Evolutionary conservation across 2,888 invertebrate genomes (phyloP).

Genomic region (Eupithecia subfuscata): DNA sequence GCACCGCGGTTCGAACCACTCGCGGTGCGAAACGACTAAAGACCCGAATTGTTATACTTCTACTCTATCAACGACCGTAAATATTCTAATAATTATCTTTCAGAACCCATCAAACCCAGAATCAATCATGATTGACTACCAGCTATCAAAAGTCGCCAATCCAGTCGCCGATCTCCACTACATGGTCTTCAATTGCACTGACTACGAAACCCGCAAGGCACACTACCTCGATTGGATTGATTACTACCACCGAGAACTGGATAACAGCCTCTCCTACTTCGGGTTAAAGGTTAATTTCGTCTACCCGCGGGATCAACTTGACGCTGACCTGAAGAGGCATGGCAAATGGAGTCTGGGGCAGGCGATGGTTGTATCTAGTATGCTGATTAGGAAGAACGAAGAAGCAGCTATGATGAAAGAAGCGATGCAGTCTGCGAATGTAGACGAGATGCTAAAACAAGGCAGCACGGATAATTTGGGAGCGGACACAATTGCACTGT

Average conservation of each 20-base stretch:
- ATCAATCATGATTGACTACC: constrained; percentile 56
- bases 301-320: constrained; percentile 50
- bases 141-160: constrained; percentile 44
- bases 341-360: constrained; percentile 27
- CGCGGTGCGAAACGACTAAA: too few relatives aligned
- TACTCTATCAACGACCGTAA: not conserved
- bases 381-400: constrained; percentile 6
- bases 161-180: constrained; percentile 51
- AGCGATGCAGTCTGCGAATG: constrained; percentile 8
- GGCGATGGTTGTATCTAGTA: not conserved
- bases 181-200: constrained; percentile 54
- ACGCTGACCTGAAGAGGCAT: constrained; percentile 52
- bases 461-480: not conserved
- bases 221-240: constrained; percentile 51
- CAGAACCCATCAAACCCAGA: constrained; percentile 40
- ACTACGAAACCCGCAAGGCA: constrained; percentile 46
- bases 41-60: not conserved
- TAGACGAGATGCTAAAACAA: not conserved
- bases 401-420: not conserved
- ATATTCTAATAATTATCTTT: constrained; percentile 24
- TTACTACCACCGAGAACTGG: constrained; percentile 49
- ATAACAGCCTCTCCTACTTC: constrained; percentile 43
- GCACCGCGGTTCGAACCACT: too few relatives aligned
- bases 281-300: constrained; percentile 47
- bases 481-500: not conserved